Conservation (phyloP, 2,888 invertebrate genomes). For the Netelia fuscicornis region DNA sequence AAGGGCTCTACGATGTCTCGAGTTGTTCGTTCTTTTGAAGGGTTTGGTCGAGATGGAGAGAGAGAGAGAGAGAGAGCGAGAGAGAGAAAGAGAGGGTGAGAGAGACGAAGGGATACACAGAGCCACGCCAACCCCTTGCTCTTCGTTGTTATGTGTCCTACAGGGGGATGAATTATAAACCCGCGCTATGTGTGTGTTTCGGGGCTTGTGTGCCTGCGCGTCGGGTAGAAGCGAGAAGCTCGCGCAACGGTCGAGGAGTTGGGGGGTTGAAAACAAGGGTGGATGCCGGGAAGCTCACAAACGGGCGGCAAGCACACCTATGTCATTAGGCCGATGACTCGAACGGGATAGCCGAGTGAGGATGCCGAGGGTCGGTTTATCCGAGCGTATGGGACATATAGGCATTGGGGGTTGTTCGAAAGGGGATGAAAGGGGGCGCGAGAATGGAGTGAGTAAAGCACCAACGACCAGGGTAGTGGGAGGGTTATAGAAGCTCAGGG, state of each 20-base stretch:
- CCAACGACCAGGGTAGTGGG: slow-evolving; percentile 31
- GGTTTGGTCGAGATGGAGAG: background rate
- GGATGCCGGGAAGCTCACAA: slow-evolving; percentile 39
- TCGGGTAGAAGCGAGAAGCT: slow-evolving; percentile 47
- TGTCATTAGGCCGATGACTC: slow-evolving; percentile 79
- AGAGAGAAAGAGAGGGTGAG: too few species aligned
- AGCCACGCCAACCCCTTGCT: slow-evolving; percentile 32
- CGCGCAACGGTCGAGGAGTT: slow-evolving; percentile 10
- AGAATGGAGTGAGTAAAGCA: slow-evolving; percentile 53
- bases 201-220: slow-evolving; percentile 41
- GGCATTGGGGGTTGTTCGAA: background rate
- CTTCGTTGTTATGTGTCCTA: slow-evolving; percentile 30
- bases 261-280: slow-evolving; percentile 19
- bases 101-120: background rate
- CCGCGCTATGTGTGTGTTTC: slow-evolving; percentile 35
- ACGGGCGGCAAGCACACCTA: slow-evolving; percentile 73
- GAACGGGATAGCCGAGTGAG: slow-evolving; percentile 74
- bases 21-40: slow-evolving; percentile 63
- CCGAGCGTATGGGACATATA: slow-evolving; percentile 62
- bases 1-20: slow-evolving; percentile 61
- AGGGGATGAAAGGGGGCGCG: slow-evolving; percentile 35
- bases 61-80: too few species aligned
- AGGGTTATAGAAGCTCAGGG: slow-evolving; percentile 38
- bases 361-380: slow-evolving; percentile 73
- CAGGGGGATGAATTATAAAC: slow-evolving; percentile 58